These are phyloP conservation scores for Tiphia femorata DNA, from an alignment of 2,888 invertebrate genomes.

Conservation along the genomic window DNA sequence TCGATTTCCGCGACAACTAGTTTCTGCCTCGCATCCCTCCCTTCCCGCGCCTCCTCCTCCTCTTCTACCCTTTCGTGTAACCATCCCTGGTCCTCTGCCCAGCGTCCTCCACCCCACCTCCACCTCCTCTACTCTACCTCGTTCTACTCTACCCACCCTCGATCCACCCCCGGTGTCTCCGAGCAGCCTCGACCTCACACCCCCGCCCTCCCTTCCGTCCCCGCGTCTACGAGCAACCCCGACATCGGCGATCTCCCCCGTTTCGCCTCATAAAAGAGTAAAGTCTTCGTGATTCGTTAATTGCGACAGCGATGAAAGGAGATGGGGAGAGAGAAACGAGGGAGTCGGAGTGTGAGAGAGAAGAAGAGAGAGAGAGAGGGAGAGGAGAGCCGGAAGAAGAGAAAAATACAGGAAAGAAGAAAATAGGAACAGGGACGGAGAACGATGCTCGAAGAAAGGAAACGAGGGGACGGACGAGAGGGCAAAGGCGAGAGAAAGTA, in stretches of 20 bases:
- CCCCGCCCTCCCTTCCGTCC: slow-evolving; percentile 4
- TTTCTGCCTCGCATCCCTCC: slow-evolving; percentile 27
- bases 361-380: background rate
- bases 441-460: too few species aligned
- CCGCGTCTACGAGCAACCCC: slow-evolving; percentile 14
- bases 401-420: too few species aligned
- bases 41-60: slow-evolving; percentile 10
- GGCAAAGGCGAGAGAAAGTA: slow-evolving; percentile 6
- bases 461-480: background rate
- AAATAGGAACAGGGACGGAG: too few species aligned
- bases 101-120: background rate
- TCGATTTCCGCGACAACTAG: slow-evolving; percentile 50
- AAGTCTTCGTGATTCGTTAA: slow-evolving; percentile 45
- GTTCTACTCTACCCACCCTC: background rate
- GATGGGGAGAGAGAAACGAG: background rate
- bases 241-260: slow-evolving; percentile 13
- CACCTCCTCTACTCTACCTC: background rate
- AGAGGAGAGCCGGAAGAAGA: too few species aligned
- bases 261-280: slow-evolving; percentile 36
- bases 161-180: slow-evolving; percentile 12
- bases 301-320: slow-evolving; percentile 27
- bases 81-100: background rate
- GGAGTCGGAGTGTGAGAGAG: background rate
- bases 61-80: background rate
- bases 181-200: background rate